A percentile compares a stretch with the other conserved stretches of the same genome.
Conservation (phyloP, 2,797 vertebrate species). For the Thamnophis elegans region DNA sequence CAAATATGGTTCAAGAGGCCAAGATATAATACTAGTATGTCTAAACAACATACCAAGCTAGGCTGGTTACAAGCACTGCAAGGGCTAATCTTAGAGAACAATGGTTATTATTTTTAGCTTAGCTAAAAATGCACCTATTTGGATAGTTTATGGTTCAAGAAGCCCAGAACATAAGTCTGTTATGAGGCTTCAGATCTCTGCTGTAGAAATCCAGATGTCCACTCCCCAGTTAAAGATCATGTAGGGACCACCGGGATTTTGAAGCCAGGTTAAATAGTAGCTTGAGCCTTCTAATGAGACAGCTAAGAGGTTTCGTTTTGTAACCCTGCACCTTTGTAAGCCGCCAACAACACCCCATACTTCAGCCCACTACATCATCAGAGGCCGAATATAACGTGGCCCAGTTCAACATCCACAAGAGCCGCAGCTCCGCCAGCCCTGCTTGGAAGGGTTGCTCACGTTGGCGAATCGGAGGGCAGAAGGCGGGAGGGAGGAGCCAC, state of each 20-base stretch:
- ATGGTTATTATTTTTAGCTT: neutral
- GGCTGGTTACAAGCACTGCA: neutral
- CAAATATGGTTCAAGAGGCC: neutral
- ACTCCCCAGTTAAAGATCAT: neutral
- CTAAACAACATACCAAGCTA: neutral
- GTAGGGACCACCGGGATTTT: neutral
- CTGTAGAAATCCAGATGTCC: neutral
- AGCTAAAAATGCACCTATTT: neutral
- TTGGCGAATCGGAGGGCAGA: no score
- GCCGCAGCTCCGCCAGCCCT: accelerated
- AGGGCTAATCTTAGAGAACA: neutral
- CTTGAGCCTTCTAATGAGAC: neutral
- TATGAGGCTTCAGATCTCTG: neutral
- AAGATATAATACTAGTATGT: neutral
- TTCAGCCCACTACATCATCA: neutral
- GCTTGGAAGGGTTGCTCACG: neutral
- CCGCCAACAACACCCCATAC: neutral
- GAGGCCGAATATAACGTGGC: neutral
- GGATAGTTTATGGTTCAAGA: neutral
- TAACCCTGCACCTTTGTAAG: neutral
- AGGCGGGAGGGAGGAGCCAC: neutral
- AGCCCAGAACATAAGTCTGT: neutral
- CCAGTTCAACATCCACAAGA: neutral
- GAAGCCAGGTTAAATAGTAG: neutral
- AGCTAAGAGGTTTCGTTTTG: neutral